phyloP scores from a whole-genome alignment of 2,888 invertebrate genomes.

The Acanthosoma haemorrhoidale region DNA sequence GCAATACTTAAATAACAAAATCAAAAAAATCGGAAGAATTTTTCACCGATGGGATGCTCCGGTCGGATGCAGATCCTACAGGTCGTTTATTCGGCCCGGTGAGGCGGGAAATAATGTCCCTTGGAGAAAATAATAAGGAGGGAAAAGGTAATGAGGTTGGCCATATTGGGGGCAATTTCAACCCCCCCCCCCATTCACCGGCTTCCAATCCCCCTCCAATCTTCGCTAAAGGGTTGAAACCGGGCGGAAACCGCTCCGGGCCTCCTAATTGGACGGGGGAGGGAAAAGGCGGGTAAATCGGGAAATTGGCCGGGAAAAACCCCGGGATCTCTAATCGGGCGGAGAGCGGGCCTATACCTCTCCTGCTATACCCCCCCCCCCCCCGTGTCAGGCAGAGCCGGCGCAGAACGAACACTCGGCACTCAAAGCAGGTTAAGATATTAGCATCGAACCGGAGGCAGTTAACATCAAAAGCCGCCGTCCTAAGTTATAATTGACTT shows the following conservation, averaged over 20 bases:
- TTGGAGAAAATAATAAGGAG: constrained; percentile 32
- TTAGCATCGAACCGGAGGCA: constrained; percentile 21
- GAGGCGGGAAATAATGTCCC: constrained; percentile 37
- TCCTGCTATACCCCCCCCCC: constrained; percentile 6
- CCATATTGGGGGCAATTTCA: constrained; percentile 22
- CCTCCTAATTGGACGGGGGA: constrained; percentile 25
- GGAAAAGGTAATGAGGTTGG: constrained; percentile 27
- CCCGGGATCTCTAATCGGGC: constrained; percentile 11
- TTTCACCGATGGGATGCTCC: neutral
- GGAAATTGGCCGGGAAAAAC: constrained; percentile 28
- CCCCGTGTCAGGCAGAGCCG: neutral
- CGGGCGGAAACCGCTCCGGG: constrained; percentile 36
- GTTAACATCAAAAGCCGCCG: constrained; percentile 22
- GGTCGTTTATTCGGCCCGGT: constrained; percentile 37
- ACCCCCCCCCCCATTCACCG: neutral
- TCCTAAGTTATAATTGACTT: constrained; percentile 23
- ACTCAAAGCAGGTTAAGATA: constrained; percentile 21
- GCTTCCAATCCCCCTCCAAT: constrained; percentile 27
- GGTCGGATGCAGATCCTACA: constrained; percentile 15
- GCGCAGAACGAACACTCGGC: no score
- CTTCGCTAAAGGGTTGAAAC: constrained; percentile 37
- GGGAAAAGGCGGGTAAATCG: constrained; percentile 25
- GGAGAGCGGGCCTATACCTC: neutral
- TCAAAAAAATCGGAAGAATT: no score
- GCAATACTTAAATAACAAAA: no score